Evolutionary conservation across 37 sponge, comb jelly and placozoan genomes (phyloP), one percentile per base, ranked within the genome.

Genomic region (Ephydatia muelleri): DNA sequence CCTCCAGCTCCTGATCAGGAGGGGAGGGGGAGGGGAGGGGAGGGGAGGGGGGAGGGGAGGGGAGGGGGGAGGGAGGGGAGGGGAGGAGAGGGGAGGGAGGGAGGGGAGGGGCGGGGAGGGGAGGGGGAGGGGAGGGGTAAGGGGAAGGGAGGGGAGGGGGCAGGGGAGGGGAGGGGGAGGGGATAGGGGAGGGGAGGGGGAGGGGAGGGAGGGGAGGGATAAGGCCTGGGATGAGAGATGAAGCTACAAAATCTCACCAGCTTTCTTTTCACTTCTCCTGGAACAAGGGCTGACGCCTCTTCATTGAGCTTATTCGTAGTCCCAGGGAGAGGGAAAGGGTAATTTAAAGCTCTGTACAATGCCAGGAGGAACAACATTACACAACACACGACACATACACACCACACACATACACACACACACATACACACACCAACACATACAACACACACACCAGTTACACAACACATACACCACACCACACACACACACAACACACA

Each of bases 261-360:
- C 68, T 77, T 93, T 89, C 72, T 86, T 86, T 37, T 84, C 94
- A n/a, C 27, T 86, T 78, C 67, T 93, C 90, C n/a, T 36, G 71
- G 78, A 36, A 84, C 81, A 33, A 86, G 68, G 11, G 87, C 83
- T 68, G 83, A 83, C 25, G 94, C 90, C 71, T 89, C 94, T n/a
- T 26, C 78, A 21, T 86, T 76, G 38, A 93, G 76, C 80, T 89
- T 88, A 37, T 93, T 85, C 84, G 32, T 5, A 29, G 43, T 3
- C n/a, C n/a, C n/a, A n/a, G 49, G 74, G n/a, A 68, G 26, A 13
- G 27, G 37, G 26, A 19, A 21, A 38, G 30, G 76, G 12, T 9
- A 13, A 80, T 22, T 12, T 65, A 25, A 21, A n/a, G n/a, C n/a
- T n/a, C n/a, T n/a, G n/a, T n/a, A n/a, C n/a, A n/a, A n/a, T n/a